These are phyloP conservation scores for Pilophorus perplexus DNA, from an alignment of 2,888 invertebrate genomes.

Conservation along the genomic window DNA sequence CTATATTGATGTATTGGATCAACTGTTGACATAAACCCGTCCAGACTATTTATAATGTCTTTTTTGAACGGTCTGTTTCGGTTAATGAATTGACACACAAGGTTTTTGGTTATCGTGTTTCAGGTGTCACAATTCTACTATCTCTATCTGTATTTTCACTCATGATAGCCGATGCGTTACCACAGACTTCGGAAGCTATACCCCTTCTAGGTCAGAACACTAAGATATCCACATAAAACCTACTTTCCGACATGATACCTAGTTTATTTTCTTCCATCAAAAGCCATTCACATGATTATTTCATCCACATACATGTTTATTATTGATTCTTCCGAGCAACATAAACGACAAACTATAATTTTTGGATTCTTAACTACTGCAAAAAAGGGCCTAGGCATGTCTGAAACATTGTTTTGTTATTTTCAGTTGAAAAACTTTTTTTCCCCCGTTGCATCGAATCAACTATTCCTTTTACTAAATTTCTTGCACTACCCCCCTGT, in stretches of 20 bases:
- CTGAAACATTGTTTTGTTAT: slow-evolving; percentile 10
- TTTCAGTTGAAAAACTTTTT: neutral
- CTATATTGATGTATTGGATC: no score
- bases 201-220: slow-evolving; percentile 85
- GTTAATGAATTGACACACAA: slow-evolving; percentile 38
- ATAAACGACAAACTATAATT: slow-evolving; percentile 14
- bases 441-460: neutral
- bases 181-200: slow-evolving; percentile 98
- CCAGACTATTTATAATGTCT: no score
- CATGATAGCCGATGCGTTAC: slow-evolving; percentile 99
- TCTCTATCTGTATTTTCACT: slow-evolving; percentile 99
- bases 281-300: slow-evolving; percentile 47
- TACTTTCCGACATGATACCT: slow-evolving; percentile 47
- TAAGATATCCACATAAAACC: slow-evolving; percentile 45
- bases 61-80: slow-evolving; percentile 18
- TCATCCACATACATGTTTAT: slow-evolving; percentile 41
- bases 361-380: neutral
- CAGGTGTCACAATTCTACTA: slow-evolving; percentile 98
- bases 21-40: no score
- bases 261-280: slow-evolving; percentile 45
- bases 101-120: slow-evolving; percentile 56
- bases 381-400: slow-evolving; percentile 40
- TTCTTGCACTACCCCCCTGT: neutral
- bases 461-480: neutral
- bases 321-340: slow-evolving; percentile 10